phyloP scores from a whole-genome alignment of 1,140 invertebrate genomes.

The Habropoda laboriosa region DNA sequence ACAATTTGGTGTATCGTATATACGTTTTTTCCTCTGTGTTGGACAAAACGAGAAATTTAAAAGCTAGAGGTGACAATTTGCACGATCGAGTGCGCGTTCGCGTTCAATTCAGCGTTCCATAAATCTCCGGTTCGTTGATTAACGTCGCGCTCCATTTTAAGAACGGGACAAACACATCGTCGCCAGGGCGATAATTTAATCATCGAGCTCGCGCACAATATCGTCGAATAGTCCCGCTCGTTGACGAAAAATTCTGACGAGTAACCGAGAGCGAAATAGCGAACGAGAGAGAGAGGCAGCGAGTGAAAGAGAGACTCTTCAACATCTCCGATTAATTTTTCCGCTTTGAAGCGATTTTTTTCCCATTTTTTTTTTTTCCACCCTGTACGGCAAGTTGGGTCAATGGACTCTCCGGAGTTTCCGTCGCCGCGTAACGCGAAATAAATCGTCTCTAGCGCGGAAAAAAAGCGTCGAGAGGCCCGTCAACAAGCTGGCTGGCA shows the following conservation, averaged over 20 bases:
- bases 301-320: background rate
- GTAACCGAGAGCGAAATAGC: too few species aligned
- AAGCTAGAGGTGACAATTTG: background rate
- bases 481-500: constrained; percentile 51
- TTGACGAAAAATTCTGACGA: too few species aligned
- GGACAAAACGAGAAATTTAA: background rate
- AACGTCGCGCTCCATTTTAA: background rate
- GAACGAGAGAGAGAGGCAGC: too few species aligned
- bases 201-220: background rate
- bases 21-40: background rate
- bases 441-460: constrained; percentile 31
- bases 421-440: constrained; percentile 12
- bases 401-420: background rate
- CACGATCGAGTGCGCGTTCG: background rate
- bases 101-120: constrained; percentile 1
- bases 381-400: background rate
- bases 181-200: constrained; percentile 1
- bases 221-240: background rate
- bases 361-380: too few species aligned
- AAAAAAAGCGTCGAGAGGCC: constrained; percentile 15
- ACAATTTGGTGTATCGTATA: too few species aligned
- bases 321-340: background rate
- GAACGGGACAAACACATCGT: background rate
- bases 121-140: background rate
- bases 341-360: background rate